phyloP scores from a whole-genome alignment of 2,113 vertebrate genomes.

The Phainopepla nitens region DNA sequence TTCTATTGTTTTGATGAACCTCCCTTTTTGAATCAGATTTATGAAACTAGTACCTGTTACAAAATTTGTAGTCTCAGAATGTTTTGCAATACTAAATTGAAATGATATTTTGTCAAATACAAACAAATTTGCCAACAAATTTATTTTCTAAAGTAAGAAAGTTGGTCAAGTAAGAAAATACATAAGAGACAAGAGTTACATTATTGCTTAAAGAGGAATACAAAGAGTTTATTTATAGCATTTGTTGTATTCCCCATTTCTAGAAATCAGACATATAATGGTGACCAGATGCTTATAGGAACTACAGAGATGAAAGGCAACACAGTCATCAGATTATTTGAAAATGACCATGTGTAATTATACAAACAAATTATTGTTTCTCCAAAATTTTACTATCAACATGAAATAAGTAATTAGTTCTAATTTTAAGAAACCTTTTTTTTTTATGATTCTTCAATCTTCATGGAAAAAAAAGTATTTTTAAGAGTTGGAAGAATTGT shows the following conservation, averaged over 20 bases:
- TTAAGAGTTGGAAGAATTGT: not conserved
- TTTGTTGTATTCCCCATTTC: not conserved
- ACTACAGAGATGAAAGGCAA: not conserved
- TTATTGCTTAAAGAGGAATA: not conserved
- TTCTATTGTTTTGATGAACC: not conserved
- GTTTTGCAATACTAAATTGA: not conserved
- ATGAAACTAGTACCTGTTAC: not conserved
- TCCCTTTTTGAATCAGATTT: not conserved
- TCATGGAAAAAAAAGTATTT: not conserved
- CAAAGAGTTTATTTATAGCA: not conserved
- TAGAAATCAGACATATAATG: not conserved
- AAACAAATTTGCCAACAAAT: not conserved
- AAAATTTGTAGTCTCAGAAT: not conserved
- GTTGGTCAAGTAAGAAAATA: not conserved
- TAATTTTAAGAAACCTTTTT: not conserved
- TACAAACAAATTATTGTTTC: not conserved
- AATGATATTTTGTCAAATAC: not conserved
- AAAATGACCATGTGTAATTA: not conserved
- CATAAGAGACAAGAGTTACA: not conserved
- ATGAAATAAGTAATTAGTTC: not conserved
- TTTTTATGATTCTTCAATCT: not conserved
- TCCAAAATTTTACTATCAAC: not conserved
- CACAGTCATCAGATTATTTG: not conserved
- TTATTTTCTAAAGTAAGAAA: not conserved
- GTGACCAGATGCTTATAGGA: not conserved